Evolutionary conservation across 2,888 invertebrate species (phyloP).

Genomic region (Drosophila kambysellisi): DNA sequence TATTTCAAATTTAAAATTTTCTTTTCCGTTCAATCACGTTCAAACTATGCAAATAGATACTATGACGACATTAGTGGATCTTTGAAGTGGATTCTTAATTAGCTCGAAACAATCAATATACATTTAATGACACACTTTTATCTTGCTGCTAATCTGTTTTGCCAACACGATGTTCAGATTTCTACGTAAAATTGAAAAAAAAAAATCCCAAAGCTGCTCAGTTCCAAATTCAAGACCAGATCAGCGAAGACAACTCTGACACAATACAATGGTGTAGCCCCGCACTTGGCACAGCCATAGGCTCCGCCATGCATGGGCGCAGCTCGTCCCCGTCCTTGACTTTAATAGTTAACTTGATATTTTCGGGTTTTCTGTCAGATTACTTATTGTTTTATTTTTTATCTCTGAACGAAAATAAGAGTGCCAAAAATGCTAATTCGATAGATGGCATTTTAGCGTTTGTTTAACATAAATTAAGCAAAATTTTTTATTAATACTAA

Average conservation of each 20-base stretch:
- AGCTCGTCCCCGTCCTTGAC: conserved; percentile 72
- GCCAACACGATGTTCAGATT: conserved; percentile 16
- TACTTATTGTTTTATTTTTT: conserved; percentile 10
- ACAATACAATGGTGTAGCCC: conserved; percentile 62
- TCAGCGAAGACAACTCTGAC: conserved; percentile 24
- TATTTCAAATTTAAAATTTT: neutral
- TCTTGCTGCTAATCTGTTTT: conserved; percentile 10
- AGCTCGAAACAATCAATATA: conserved; percentile 1
- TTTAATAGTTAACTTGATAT: conserved; percentile 55
- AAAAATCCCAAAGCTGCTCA: conserved; percentile 31
- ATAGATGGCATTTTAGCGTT: conserved; percentile 42
- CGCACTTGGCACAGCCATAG: conserved; percentile 70
- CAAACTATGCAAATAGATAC: neutral
- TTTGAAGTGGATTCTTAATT: neutral
- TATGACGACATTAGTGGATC: conserved; percentile 16
- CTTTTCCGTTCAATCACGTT: neutral
- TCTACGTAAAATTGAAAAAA: conserved; percentile 25
- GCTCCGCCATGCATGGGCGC: conserved; percentile 54
- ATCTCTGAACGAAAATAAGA: conserved; percentile 63
- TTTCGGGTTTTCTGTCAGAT: conserved; percentile 41
- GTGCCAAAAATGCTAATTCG: conserved; percentile 71
- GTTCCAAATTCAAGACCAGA: conserved; percentile 38
- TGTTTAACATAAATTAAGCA: conserved; percentile 71
- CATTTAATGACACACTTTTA: neutral
- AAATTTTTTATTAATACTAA: conserved; percentile 48